These are phyloP conservation scores for Acanthoscelides obtectus DNA, from an alignment of 2,888 invertebrate genomes.

Conservation along the genomic window DNA sequence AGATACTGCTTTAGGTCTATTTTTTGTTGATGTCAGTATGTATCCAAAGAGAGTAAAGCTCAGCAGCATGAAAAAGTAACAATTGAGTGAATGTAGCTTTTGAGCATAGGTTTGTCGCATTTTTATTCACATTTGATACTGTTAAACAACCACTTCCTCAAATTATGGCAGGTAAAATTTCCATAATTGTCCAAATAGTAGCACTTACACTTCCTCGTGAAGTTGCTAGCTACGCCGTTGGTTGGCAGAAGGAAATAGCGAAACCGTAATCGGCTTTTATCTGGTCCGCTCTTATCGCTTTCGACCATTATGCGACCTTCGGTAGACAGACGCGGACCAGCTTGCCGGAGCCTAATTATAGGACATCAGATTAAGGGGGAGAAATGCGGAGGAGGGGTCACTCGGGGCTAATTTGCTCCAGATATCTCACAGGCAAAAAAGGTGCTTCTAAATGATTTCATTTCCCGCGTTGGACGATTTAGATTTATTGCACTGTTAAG, in stretches of 20 bases:
- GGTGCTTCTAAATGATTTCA: not conserved
- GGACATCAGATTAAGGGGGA: not conserved
- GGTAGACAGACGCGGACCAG: not conserved
- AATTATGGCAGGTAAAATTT: too few species aligned
- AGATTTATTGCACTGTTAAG: not conserved
- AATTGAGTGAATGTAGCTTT: too few species aligned
- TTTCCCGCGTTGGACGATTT: not conserved
- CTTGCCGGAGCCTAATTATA: not conserved
- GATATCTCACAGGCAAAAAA: not conserved
- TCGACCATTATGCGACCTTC: not conserved
- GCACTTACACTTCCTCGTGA: not conserved
- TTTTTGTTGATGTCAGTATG: too few species aligned
- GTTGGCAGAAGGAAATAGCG: not conserved
- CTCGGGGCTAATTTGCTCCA: not conserved
- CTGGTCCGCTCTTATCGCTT: not conserved
- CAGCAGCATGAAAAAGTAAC: too few species aligned
- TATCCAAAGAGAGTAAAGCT: too few species aligned
- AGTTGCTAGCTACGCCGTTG: not conserved
- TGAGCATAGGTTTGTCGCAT: too few species aligned
- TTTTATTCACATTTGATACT: too few species aligned
- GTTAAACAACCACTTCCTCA: too few species aligned
- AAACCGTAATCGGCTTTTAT: not conserved
- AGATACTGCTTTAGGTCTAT: too few species aligned
- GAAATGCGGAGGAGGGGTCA: not conserved
- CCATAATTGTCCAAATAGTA: too few species aligned